A percentile compares a stretch with the other conserved stretches of the same genome.
These are phyloP conservation scores for Malacoraja senta DNA, from an alignment of 2,797 vertebrate species.

Conservation along the genomic window DNA sequence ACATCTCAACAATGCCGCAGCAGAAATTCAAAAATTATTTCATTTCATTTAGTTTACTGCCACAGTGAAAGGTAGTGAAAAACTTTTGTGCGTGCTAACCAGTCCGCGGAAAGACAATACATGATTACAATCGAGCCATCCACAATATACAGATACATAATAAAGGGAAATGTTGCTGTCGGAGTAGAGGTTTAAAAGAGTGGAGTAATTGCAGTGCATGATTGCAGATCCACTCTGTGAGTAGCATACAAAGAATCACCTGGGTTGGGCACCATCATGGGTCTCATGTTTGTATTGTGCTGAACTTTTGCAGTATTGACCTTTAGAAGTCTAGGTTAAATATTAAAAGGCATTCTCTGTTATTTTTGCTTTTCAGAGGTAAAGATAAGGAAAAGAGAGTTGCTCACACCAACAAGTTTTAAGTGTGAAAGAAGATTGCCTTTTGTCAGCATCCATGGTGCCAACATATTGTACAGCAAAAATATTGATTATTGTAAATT, in stretches of 20 bases:
- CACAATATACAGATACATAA: too few species aligned
- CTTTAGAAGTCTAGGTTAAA: not conserved
- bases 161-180: too few species aligned
- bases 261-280: too few species aligned
- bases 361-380: slow-evolving; percentile 56
- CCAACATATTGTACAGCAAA: not conserved
- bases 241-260: too few species aligned
- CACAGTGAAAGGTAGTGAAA: too few species aligned
- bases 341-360: not conserved
- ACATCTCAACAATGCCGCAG: not conserved
- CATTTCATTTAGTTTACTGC: too few species aligned
- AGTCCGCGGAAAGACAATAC: too few species aligned
- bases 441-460: slow-evolving; percentile 31
- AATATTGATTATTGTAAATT: not conserved
- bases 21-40: not conserved
- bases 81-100: too few species aligned
- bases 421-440: slow-evolving; percentile 62
- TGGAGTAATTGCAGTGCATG: too few species aligned
- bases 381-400: slow-evolving; percentile 83
- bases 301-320: not conserved
- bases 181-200: too few species aligned
- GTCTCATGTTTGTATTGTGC: not conserved
- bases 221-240: too few species aligned
- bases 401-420: slow-evolving; percentile 89
- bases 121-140: too few species aligned